Conservation (phyloP, 2,113 vertebrate genomes). For the Anguilla japonica region DNA sequence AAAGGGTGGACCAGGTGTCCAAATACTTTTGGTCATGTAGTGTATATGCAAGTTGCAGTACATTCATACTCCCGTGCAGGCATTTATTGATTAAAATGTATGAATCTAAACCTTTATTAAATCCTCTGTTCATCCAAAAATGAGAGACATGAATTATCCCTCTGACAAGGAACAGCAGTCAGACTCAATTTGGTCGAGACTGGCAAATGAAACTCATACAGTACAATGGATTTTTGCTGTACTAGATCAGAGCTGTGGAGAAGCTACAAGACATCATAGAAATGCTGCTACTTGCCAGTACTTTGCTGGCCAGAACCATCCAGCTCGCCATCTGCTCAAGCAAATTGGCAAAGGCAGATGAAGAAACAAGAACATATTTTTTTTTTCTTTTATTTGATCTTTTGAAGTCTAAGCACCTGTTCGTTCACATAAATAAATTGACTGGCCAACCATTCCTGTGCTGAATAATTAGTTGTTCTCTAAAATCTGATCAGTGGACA, state of each 20-base stretch:
- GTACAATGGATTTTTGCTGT: neutral
- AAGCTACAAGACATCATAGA: neutral
- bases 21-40: too few relatives aligned
- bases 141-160: neutral
- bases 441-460: neutral
- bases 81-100: too few relatives aligned
- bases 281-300: neutral
- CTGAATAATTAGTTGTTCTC: neutral
- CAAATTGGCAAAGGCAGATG: neutral
- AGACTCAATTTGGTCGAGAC: neutral
- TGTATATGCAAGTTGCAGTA: too few relatives aligned
- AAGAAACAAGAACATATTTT: neutral
- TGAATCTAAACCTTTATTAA: neutral
- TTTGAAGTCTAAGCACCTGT: neutral
- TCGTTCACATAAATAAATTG: neutral
- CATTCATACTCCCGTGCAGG: too few relatives aligned
- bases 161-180: neutral
- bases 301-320: neutral
- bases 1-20: too few relatives aligned
- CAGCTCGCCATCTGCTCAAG: neutral
- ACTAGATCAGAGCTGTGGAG: neutral
- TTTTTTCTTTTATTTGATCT: neutral
- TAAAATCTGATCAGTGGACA: neutral
- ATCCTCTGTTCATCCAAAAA: neutral
- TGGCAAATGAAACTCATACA: neutral